Evolutionary conservation across 2,888 invertebrate genomes (phyloP).

Genomic region (Philhelius pedissequus): DNA sequence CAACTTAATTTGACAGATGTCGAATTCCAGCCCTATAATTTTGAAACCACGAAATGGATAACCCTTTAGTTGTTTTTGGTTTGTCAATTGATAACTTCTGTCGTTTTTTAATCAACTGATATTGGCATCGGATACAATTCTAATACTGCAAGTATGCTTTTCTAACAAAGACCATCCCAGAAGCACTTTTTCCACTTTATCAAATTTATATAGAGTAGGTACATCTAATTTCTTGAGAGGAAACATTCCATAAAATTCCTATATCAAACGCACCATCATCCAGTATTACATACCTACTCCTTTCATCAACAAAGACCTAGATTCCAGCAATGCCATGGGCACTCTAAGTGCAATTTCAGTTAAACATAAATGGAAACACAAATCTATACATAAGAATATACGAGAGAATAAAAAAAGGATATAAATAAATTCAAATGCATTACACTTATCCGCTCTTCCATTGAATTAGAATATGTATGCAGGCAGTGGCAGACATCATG

Average conservation of each 20-base stretch:
- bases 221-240: neutral
- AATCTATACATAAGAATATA: neutral
- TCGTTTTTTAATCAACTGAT: too few relatives aligned
- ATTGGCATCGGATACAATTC: too few relatives aligned
- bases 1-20: too few relatives aligned
- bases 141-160: neutral
- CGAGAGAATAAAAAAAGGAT: neutral
- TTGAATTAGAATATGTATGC: conserved; percentile 54
- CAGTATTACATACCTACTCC: neutral
- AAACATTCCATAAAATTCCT: neutral
- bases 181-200: neutral
- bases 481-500: conserved; percentile 43
- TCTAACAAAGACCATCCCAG: neutral
- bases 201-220: neutral
- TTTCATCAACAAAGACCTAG: neutral
- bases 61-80: too few relatives aligned
- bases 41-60: too few relatives aligned
- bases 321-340: neutral
- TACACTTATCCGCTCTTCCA: conserved; percentile 58
- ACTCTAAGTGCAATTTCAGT: conserved; percentile 45
- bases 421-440: conserved; percentile 52
- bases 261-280: neutral
- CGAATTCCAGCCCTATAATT: too few relatives aligned
- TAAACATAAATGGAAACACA: conserved; percentile 30
- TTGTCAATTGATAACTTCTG: too few relatives aligned